These are phyloP conservation scores for Desmodus rotundus DNA, from an alignment of 2,113 vertebrate genomes.

Conservation along the genomic window DNA sequence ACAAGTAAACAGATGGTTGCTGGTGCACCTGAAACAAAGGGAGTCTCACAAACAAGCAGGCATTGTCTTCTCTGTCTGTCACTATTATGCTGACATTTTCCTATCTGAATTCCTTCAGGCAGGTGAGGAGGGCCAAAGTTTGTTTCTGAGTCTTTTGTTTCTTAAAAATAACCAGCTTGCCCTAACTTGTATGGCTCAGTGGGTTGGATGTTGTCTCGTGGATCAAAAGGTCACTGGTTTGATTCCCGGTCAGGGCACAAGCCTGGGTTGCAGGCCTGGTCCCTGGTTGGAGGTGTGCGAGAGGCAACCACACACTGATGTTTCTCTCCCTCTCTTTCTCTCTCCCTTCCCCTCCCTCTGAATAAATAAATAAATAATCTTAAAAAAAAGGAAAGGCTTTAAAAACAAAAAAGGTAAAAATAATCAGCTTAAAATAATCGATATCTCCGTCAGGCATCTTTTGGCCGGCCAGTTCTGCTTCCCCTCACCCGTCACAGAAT, in stretches of 20 bases:
- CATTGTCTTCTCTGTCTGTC: not conserved
- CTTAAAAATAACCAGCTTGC: not conserved
- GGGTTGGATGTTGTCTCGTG: too few species aligned
- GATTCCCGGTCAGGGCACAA: too few species aligned
- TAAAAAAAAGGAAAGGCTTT: too few species aligned
- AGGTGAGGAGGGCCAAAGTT: not conserved
- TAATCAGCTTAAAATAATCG: not conserved
- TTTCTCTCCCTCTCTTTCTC: too few species aligned
- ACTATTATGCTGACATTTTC: not conserved
- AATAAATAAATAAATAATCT: too few species aligned
- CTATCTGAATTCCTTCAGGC: not conserved
- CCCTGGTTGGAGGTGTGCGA: too few species aligned
- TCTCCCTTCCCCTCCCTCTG: too few species aligned
- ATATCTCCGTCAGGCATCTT: not conserved
- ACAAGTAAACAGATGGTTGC: not conserved
- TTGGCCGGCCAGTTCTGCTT: not conserved
- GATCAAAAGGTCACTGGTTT: too few species aligned
- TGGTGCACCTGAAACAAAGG: not conserved
- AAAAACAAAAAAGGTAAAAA: not conserved
- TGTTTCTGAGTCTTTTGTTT: not conserved
- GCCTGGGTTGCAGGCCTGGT: too few species aligned
- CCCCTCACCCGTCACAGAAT: fast-evolving
- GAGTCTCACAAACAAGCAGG: not conserved
- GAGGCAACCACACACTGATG: too few species aligned
- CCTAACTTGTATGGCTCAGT: too few species aligned